phyloP scores from a whole-genome alignment of 2,797 vertebrate genomes.

The Smutsia gigantea region DNA sequence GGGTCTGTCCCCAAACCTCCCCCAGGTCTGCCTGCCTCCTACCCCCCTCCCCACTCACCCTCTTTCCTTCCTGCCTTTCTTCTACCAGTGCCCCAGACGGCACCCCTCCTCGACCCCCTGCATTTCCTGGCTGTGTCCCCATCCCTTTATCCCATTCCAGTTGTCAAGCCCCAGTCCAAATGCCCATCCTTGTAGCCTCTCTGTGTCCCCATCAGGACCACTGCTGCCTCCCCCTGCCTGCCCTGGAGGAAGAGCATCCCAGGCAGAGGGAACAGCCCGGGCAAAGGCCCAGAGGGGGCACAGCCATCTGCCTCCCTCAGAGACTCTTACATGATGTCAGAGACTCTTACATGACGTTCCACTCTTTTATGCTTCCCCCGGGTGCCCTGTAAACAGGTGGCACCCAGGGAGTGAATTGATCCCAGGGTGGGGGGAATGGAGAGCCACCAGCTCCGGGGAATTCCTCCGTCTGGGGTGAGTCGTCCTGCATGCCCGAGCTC shows the following conservation, averaged over 20 bases:
- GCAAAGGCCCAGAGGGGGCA: rapidly evolving
- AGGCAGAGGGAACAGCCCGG: not conserved
- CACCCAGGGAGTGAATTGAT: not conserved
- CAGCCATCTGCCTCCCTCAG: not conserved
- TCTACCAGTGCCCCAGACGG: not conserved
- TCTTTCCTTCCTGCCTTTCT: not conserved
- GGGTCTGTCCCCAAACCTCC: not conserved
- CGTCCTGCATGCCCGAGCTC: conserved; percentile 42
- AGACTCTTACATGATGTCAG: too few species aligned
- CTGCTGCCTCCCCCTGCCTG: not conserved
- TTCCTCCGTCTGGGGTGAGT: not conserved
- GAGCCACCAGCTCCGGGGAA: not conserved
- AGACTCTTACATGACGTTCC: too few species aligned
- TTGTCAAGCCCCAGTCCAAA: not conserved
- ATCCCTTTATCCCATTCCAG: rapidly evolving
- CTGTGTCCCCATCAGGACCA: rapidly evolving
- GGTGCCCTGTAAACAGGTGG: not conserved
- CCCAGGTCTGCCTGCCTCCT: not conserved
- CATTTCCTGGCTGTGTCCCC: rapidly evolving
- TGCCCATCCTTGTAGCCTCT: not conserved
- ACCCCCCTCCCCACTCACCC: rapidly evolving
- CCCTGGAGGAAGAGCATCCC: too few species aligned
- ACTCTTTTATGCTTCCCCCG: not conserved
- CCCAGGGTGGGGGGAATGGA: not conserved
- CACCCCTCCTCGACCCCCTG: rapidly evolving